Base-by-base conservation (phyloP, 2,888 invertebrate genomes). In the Lysandra bellargus region DNA sequence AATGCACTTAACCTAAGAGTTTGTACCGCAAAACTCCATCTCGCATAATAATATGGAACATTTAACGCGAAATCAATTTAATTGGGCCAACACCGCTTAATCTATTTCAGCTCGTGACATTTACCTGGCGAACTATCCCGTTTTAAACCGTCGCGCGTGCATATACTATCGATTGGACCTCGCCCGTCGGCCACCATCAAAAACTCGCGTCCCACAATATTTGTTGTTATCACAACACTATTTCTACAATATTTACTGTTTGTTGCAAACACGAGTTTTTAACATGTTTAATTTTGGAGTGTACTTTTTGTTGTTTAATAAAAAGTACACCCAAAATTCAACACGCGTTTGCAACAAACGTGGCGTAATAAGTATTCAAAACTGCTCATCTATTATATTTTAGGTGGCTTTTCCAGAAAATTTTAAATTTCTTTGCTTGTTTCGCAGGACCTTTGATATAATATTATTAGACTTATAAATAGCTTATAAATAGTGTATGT, bases 141-240 rank as follows among this genome's bases (percentile, higher is more conserved):
- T 75, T 76, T 37, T 76, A 76, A 57, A 76, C 57, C 23, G 60
- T 78, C 60, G 73, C 79, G 77, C 79, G 78, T 79, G 78, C 37
- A 76, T 72, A 76, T 72, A 78, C 49, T 81, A 80, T 81, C 80
- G 80, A 81, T 80, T 79, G 53, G 57, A 49, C 78, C 79, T 78
- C 80, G 77, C 79, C 72, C 61, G 60, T 74, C 78, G 73, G 1
- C 69, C 33, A 69, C 69, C 33, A 69, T 69, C 69, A 78, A 80
- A 64, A 64, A 72, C 61, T 73, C 57, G 53, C 74, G 75, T 64
- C 64, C 30, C 7, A 64, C 64, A 64, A 64, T 64, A 64, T 64
- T 64, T 64, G 64, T 64, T 30, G 64, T 64, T 30, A 64, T 64
- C 12, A 30, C 64, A 30, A 30, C 64, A 64, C 30, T 64, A 64